A percentile compares a stretch with the other conserved stretches of the same genome.
These are phyloP conservation scores for Tenthredo mesomela DNA, from an alignment of 2,888 invertebrate genomes.

Conservation along the genomic window DNA sequence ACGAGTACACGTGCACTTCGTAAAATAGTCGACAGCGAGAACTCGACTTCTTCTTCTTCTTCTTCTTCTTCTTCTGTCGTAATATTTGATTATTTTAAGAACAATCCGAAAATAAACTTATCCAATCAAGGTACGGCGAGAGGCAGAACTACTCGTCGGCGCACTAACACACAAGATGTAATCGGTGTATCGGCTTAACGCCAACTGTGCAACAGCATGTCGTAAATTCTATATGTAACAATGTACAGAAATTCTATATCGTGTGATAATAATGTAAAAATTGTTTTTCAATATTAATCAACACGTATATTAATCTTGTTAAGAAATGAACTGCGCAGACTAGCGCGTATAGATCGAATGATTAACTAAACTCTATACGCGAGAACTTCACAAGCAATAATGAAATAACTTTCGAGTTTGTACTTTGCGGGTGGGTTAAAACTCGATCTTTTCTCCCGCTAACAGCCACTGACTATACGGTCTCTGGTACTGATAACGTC, in stretches of 20 bases:
- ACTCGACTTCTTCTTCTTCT: not conserved
- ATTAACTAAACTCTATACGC: not conserved
- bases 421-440: not conserved
- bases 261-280: too few species aligned
- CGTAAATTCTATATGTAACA: not conserved
- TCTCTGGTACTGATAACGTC: constrained; percentile 37
- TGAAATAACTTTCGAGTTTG: constrained; percentile 34
- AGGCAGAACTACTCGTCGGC: not conserved
- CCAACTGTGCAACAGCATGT: not conserved
- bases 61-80: not conserved
- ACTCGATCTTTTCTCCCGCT: constrained; percentile 8
- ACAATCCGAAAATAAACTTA: constrained; percentile 31
- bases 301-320: not conserved
- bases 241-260: not conserved
- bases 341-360: not conserved
- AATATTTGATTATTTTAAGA: constrained; percentile 45
- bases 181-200: not conserved
- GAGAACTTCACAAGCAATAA: constrained; percentile 1
- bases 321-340: not conserved
- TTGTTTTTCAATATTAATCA: too few species aligned
- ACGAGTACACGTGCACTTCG: constrained; percentile 5
- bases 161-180: not conserved
- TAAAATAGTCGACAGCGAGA: not conserved
- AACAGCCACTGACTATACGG: not conserved
- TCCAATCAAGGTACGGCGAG: not conserved